These are phyloP conservation scores for Petrocephalus schoutedeni DNA, from an alignment of 2,797 vertebrate species.

Conservation along the genomic window DNA sequence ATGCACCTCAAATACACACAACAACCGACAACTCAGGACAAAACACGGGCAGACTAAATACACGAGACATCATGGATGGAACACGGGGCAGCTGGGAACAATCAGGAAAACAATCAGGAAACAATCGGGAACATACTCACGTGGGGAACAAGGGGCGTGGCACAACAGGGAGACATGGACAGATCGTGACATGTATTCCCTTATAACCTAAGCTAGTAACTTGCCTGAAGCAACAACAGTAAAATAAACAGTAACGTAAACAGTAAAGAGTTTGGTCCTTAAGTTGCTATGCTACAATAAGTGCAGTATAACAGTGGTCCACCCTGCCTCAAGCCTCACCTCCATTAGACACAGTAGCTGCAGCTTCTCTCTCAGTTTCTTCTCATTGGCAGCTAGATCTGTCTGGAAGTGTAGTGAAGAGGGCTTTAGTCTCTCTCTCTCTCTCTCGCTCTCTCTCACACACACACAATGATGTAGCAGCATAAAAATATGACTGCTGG, in stretches of 20 bases:
- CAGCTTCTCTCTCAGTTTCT: conserved; percentile 26
- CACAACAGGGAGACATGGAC: no score
- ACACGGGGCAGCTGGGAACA: no score
- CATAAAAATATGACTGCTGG: background rate
- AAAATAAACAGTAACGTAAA: background rate
- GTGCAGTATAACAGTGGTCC: background rate
- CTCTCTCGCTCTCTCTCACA: background rate
- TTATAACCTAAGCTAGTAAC: background rate
- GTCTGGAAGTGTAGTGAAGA: background rate
- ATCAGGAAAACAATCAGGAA: no score
- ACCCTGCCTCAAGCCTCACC: background rate
- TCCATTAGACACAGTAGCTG: conserved; percentile 31
- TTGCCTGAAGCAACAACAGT: background rate
- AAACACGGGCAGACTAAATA: no score
- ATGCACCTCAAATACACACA: no score
- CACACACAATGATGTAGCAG: background rate
- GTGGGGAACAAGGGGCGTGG: no score
- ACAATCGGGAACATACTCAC: no score
- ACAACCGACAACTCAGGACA: no score
- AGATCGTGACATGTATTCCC: no score
- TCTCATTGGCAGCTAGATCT: conserved; percentile 21
- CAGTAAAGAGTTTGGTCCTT: background rate
- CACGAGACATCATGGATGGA: no score
- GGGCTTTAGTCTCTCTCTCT: background rate
- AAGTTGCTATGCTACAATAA: background rate